Conservation (phyloP, 2,113 vertebrate genomes). For the Crypturellus undulatus region DNA sequence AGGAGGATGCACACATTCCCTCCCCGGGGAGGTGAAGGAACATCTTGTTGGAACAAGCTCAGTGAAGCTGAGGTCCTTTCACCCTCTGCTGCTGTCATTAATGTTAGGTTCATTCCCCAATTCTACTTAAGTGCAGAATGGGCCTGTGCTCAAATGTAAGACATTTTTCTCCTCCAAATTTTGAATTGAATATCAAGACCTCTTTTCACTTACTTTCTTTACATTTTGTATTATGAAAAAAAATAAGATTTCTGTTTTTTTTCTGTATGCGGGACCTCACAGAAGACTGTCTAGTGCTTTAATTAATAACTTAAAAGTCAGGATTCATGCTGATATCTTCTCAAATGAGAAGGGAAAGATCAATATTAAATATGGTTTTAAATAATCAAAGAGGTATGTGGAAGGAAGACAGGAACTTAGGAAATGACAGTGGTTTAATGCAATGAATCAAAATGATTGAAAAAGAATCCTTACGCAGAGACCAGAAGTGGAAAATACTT, state of each 20-base stretch:
- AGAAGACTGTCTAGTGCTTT: not conserved
- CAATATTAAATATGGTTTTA: not conserved
- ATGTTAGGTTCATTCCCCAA: not conserved
- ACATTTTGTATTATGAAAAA: not conserved
- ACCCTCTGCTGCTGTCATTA: not conserved
- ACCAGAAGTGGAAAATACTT: not conserved
- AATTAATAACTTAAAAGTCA: conserved; percentile 28
- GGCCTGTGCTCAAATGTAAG: not conserved
- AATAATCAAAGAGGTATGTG: not conserved
- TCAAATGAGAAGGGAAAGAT: conserved; percentile 19
- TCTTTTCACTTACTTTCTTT: not conserved
- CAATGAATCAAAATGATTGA: not conserved
- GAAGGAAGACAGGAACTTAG: conserved; percentile 7
- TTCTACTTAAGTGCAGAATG: not conserved
- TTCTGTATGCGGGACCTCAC: not conserved
- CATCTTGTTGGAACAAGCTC: not conserved
- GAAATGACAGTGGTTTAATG: conserved; percentile 13
- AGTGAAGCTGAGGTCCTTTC: not conserved
- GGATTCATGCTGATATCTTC: not conserved
- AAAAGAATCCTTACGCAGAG: not conserved
- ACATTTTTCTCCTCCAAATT: not conserved
- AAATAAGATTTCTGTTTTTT: not conserved
- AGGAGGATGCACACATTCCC: not conserved
- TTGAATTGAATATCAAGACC: not conserved
- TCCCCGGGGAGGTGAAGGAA: no score